A percentile compares a stretch with the other conserved stretches of the same genome.
phyloP scores from a whole-genome alignment of 2,797 vertebrate species.

The Sylvilagus floridanus region DNA sequence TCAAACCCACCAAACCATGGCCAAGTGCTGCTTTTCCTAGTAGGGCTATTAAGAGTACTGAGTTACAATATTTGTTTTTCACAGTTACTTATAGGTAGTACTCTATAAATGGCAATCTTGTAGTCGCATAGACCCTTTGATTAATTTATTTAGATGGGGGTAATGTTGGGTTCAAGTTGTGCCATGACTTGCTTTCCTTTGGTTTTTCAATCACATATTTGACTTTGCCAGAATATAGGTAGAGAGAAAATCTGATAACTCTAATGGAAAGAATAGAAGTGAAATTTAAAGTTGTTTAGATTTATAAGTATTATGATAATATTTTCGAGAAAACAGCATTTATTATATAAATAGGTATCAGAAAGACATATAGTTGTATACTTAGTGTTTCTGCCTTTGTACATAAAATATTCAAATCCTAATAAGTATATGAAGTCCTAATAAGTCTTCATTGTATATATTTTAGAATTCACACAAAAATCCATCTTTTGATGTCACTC shows the following conservation, averaged over 20 bases:
- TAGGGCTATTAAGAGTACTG: not conserved
- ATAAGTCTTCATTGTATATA: not conserved
- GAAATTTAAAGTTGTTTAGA: conserved; percentile 55
- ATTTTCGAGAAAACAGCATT: conserved; percentile 61
- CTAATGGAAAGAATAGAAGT: conserved; percentile 65
- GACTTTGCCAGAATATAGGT: not conserved
- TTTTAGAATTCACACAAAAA: conserved; percentile 53
- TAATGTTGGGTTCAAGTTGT: conserved; percentile 11
- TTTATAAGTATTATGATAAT: not conserved
- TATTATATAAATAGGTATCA: not conserved
- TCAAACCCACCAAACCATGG: not conserved
- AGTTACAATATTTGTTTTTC: conserved; percentile 6
- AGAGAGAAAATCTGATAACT: conserved; percentile 41
- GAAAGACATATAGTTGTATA: not conserved
- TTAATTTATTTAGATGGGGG: not conserved
- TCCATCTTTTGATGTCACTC: conserved; percentile 29
- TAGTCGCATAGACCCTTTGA: conserved; percentile 17
- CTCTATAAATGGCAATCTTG: conserved; percentile 32
- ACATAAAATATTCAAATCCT: conserved; percentile 47
- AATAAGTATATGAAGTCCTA: conserved; percentile 27
- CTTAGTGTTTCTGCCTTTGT: not conserved
- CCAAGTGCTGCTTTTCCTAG: not conserved
- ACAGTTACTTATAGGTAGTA: not conserved
- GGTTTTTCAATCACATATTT: conserved; percentile 52
- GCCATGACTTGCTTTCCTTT: conserved; percentile 5